phyloP scores from a whole-genome alignment of 2,888 invertebrate genomes.

The Tetranychus truncatus region DNA sequence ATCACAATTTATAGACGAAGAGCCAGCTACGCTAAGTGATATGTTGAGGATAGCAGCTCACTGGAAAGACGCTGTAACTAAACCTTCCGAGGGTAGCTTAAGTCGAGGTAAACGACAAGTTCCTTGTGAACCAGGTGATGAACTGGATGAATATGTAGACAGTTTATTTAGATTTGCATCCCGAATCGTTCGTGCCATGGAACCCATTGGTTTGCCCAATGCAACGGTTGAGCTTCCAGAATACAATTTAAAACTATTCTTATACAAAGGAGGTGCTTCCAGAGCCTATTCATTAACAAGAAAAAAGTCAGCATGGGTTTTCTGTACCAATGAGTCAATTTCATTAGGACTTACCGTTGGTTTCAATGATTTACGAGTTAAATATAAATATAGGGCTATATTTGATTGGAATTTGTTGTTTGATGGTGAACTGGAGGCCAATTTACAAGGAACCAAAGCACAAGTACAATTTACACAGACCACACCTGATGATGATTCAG shows the following conservation, averaged over 20 bases:
- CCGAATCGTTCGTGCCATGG: slow-evolving; percentile 27
- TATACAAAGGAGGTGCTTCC: slow-evolving; percentile 25
- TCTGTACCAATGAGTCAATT: slow-evolving; percentile 23
- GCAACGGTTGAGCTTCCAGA: slow-evolving; percentile 19
- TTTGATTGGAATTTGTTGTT: slow-evolving; percentile 27
- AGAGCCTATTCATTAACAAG: slow-evolving; percentile 26
- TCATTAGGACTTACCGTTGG: slow-evolving; percentile 27
- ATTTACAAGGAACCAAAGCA: slow-evolving; percentile 24
- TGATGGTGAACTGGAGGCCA: slow-evolving; percentile 27
- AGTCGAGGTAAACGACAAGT: slow-evolving; percentile 24
- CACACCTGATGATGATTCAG: slow-evolving; percentile 21
- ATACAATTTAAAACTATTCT: slow-evolving; percentile 25
- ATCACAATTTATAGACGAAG: not conserved
- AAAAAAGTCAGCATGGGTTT: slow-evolving; percentile 25
- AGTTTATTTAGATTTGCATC: slow-evolving; percentile 27
- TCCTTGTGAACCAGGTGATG: slow-evolving; percentile 28
- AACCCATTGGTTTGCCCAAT: slow-evolving; percentile 23
- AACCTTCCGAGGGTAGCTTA: not conserved
- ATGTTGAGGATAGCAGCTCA: not conserved
- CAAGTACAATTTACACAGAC: slow-evolving; percentile 27
- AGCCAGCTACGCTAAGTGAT: not conserved
- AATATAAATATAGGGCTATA: slow-evolving; percentile 26
- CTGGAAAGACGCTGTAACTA: not conserved
- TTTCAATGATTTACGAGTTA: slow-evolving; percentile 25
- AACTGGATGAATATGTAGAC: slow-evolving; percentile 28